Base-by-base conservation (phyloP, 2,113 vertebrate species). In the Rhabdomys dilectus region DNA sequence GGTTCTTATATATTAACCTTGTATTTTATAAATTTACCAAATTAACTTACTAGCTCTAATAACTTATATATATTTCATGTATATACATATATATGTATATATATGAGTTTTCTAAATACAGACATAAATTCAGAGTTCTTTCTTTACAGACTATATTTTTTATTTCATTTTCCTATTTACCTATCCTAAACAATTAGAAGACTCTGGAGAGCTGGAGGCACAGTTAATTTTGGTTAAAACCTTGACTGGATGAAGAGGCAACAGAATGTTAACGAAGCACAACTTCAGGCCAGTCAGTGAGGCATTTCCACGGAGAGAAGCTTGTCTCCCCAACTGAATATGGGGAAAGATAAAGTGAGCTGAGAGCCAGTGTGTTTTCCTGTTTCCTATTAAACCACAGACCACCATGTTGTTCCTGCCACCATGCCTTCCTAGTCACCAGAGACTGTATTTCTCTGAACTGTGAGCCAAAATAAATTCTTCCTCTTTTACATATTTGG, bases 71-170 rank as follows among this genome's bases (percentile, higher is more conserved):
- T 70, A 88, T 6, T 88, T 10, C 73, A 15, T 26, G 16, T 36
- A 4, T 16, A 31, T 8, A 88, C 68, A 88, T 6, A 66, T 89
- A 81, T 36, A 16, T 15, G 15, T 12, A 88, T 75, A 88, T 8
- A 66, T 89, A 87, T 36, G 29, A 24, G 11, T 36, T 97, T 95
- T 81, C 58, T n/a, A 87, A 86, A 91, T 76, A 89, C 12, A 87
- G 72, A 42, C 51, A 51, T 64, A 76, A n/a, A 72, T 7, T 19
- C 36, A n/a, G 36, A 72, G 36, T 36, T 72, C 16, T 72, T 72
- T 7, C 8, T 72, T 72, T 72, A 72, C 36, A 39, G 70, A 73
- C 19, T n/a, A 73, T 39, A 39, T 4, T 73, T 19, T 72, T 39
- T 21, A 73, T 73, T 73, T 73, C 19, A 39, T 92, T 90, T 94